These are phyloP conservation scores for Sclerurus mexicanus DNA, from an alignment of 2,113 vertebrate genomes.

Conservation along the genomic window DNA sequence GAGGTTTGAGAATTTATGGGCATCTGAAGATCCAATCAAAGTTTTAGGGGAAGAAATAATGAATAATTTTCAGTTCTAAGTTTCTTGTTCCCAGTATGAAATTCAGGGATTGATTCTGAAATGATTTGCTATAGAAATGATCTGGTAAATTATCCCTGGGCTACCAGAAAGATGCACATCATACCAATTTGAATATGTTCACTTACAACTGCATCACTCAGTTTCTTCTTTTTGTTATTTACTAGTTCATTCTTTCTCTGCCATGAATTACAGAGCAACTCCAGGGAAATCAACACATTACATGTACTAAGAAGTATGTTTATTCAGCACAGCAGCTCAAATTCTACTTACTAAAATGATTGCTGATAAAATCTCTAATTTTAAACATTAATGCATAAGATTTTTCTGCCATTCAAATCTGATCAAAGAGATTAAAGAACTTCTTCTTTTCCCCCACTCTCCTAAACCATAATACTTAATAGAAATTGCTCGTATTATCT, in stretches of 20 bases:
- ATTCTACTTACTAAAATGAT: conserved; percentile 45
- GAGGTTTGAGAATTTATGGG: not conserved
- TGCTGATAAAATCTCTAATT: conserved; percentile 66
- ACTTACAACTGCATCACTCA: not conserved
- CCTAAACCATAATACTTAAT: conserved; percentile 39
- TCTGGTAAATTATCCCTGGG: not conserved
- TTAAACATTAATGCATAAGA: conserved; percentile 60
- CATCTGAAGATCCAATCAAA: not conserved
- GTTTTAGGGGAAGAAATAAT: not conserved
- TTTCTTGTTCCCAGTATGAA: not conserved
- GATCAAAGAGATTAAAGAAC: conserved; percentile 63
- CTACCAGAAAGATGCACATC: not conserved
- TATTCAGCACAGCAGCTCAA: conserved; percentile 41
- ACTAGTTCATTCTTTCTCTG: not conserved
- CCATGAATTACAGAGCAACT: conserved; percentile 21
- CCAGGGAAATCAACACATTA: conserved; percentile 29
- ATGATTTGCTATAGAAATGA: not conserved
- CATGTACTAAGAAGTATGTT: conserved; percentile 25
- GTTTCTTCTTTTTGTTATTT: not conserved
- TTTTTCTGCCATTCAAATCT: conserved; percentile 49
- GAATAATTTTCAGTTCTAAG: not conserved
- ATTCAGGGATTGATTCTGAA: not conserved
- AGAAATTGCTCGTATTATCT: conserved; percentile 56
- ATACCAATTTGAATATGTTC: not conserved
- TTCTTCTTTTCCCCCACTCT: not conserved